Base-by-base conservation (phyloP, 2,113 vertebrate genomes). In the Nanger granti region DNA sequence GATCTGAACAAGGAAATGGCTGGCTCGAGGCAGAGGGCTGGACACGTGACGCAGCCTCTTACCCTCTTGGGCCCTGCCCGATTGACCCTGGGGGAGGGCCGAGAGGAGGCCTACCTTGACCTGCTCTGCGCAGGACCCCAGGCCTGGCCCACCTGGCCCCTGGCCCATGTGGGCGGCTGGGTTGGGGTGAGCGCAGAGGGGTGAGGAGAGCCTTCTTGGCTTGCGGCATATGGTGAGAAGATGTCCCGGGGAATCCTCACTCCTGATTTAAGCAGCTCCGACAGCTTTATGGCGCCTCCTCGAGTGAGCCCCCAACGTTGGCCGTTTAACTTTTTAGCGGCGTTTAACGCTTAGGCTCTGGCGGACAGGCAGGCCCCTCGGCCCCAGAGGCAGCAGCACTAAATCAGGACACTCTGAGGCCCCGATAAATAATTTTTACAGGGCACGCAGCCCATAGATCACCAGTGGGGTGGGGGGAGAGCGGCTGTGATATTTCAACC, bases 361-460 rank as follows among this genome's bases (percentile, higher is more conserved):
- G 96, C 60, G 85, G 98, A 97, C 95, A 97, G 98, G 93, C 98
- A 97, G 98, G 97, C 97, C 98, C 97, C 97, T 95, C 92, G 94
- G 98, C 98, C 98, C 98, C 98, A 98, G 98, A 98, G 98, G 98
- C 98, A 98, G 98, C 97, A 24, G 98, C 98, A 98, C 97, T 99
- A 99, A 99, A 99, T 98, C 98, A 99, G 96, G 89, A 98, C 97
- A 97, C 98, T 98, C 97, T 91, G 97, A 98, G 98, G 98, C 98
- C 97, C 98, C 94, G 98, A 99, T 98, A 99, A 99, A 99, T 99
- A 98, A 99, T 98, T 98, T 98, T 98, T 98, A 98, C 98, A 98
- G 98, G 98, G 98, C 98, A 98, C 98, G 93, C 98, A 98, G 98
- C 98, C 98, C 98, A 98, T 99, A 98, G 98, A 98, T 98, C 98